These are phyloP conservation scores for Sinohyriopsis cumingii DNA, from an alignment of 2,888 invertebrate genomes.

Conservation along the genomic window DNA sequence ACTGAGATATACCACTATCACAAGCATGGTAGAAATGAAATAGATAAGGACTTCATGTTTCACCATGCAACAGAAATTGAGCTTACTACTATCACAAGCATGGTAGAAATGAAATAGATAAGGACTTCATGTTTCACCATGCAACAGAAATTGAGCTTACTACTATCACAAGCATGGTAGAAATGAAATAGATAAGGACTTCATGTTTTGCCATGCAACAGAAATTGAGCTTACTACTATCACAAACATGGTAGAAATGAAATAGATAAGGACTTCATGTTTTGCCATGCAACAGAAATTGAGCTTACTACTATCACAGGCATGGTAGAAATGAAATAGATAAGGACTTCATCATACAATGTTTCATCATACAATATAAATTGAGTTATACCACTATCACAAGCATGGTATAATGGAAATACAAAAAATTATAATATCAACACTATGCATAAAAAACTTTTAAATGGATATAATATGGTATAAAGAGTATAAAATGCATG, in stretches of 20 bases:
- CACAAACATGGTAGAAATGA: slow-evolving; percentile 91
- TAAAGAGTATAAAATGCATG: background rate
- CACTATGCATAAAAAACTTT: background rate
- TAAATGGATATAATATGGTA: background rate
- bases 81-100: slow-evolving; percentile 84
- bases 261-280: slow-evolving; percentile 16
- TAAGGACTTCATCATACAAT: no score
- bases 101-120: slow-evolving; percentile 81
- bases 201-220: slow-evolving; percentile 84
- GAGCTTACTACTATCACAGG: background rate
- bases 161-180: slow-evolving; percentile 90
- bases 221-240: slow-evolving; percentile 78
- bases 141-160: no score
- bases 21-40: background rate
- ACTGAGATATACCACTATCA: background rate
- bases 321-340: background rate
- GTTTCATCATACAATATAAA: no score
- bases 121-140: no score
- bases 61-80: slow-evolving; percentile 82
- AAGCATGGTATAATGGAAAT: slow-evolving; percentile 86
- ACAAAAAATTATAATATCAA: background rate
- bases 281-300: background rate
- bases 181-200: slow-evolving; percentile 88
- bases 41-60: slow-evolving; percentile 79
- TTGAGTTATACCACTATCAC: slow-evolving; percentile 77